These are phyloP conservation scores for Paradoxurus hermaphroditus DNA, from an alignment of 2,113 vertebrate genomes.

Conservation along the genomic window DNA sequence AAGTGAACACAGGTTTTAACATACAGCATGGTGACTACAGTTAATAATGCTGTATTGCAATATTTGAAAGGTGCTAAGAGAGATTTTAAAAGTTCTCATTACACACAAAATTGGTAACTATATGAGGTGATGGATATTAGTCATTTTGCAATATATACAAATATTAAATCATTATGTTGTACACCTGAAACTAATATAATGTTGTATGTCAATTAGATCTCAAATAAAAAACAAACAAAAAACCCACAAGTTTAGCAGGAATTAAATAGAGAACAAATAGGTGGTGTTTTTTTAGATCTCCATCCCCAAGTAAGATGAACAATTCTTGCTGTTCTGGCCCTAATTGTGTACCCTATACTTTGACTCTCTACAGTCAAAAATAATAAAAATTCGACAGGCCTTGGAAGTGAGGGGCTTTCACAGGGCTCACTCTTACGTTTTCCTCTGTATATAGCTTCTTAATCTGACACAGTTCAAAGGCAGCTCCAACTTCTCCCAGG, in stretches of 20 bases:
- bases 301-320: neutral
- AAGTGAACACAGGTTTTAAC: slow-evolving; percentile 10
- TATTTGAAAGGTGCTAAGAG: neutral
- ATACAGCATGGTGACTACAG: neutral
- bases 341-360: neutral
- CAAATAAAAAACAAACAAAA: neutral
- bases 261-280: neutral
- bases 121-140: neutral
- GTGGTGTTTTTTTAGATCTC: neutral
- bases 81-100: neutral
- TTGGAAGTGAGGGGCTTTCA: neutral
- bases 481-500: neutral
- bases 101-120: neutral
- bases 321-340: neutral
- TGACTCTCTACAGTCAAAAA: neutral
- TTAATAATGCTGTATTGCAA: neutral
- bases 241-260: neutral
- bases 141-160: neutral
- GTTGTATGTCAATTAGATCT: neutral
- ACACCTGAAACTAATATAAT: neutral
- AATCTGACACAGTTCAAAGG: neutral
- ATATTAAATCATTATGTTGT: neutral
- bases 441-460: neutral
- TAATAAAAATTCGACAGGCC: neutral
- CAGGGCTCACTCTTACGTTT: neutral